phyloP scores from a whole-genome alignment of 2,113 vertebrate species.

The Forbesichthys papilliferus region DNA sequence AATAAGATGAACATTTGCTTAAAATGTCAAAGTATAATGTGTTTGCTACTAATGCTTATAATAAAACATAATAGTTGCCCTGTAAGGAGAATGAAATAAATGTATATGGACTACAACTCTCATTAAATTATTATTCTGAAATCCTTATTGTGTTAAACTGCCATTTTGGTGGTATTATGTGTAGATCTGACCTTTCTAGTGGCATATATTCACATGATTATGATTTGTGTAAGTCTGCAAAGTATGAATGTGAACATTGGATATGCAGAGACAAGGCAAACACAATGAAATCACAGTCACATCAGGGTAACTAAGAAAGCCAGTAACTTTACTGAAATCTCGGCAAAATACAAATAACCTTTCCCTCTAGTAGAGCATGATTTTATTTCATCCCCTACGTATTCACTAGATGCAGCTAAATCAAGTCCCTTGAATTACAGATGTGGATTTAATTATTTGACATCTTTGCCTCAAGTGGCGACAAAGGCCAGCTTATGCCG shows the following conservation, averaged over 20 bases:
- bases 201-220: not conserved
- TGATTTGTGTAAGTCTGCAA: not conserved
- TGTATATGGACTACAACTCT: not conserved
- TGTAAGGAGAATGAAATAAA: not conserved
- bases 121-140: constrained; percentile 26
- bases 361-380: constrained; percentile 91
- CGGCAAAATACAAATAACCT: constrained; percentile 99
- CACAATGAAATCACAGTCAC: constrained; percentile 87
- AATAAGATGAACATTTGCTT: constrained; percentile 23
- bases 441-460: constrained; percentile 94
- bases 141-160: constrained; percentile 9
- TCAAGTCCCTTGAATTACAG: constrained; percentile 98
- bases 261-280: constrained; percentile 61
- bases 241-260: not conserved
- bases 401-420: constrained; percentile 98
- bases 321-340: constrained; percentile 99
- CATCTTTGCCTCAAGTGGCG: constrained; percentile 97
- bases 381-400: constrained; percentile 82
- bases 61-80: not conserved
- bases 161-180: constrained; percentile 1
- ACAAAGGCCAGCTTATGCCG: constrained; percentile 99
- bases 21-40: constrained; percentile 41
- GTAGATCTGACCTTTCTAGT: not conserved
- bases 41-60: constrained; percentile 17
- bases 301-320: constrained; percentile 94